These are phyloP conservation scores for Gyrodactylus bullatarudis DNA, from an alignment of 1,140 invertebrate genomes.

Conservation along the genomic window DNA sequence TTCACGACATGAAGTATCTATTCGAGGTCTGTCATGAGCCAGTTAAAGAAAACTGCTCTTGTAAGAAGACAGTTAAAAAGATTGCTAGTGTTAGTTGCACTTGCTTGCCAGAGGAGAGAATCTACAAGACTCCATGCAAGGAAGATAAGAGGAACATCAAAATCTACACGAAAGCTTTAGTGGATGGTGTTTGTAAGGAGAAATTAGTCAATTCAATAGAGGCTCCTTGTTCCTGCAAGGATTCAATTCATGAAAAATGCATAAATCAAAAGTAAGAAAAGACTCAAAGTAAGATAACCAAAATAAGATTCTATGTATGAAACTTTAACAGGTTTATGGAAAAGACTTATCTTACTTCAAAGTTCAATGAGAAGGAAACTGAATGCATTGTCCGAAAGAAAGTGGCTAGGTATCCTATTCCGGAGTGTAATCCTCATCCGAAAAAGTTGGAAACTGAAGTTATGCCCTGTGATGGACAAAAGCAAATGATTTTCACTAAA, in stretches of 20 bases:
- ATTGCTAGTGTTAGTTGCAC: neutral
- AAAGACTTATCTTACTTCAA: neutral
- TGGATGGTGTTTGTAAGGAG: neutral
- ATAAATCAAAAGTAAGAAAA: neutral
- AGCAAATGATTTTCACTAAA: neutral
- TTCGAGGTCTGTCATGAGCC: neutral
- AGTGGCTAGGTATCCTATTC: neutral
- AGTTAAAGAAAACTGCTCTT: neutral
- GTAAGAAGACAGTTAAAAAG: neutral
- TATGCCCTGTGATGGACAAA: neutral
- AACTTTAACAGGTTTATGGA: neutral
- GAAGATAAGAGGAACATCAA: neutral
- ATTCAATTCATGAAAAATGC: neutral
- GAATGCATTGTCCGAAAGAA: neutral
- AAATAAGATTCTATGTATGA: neutral
- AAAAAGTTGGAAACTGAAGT: neutral
- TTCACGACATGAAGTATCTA: neutral
- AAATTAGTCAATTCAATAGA: neutral
- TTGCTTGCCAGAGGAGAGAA: neutral
- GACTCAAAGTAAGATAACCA: neutral
- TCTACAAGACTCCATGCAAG: neutral
- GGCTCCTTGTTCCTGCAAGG: neutral
- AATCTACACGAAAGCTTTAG: neutral
- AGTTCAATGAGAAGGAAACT: neutral
- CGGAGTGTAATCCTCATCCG: neutral